A percentile compares a stretch with the other conserved stretches of the same genome.
Evolutionary conservation across 2,113 vertebrate species (phyloP).

Genomic region (Corythaixoides concolor): DNA sequence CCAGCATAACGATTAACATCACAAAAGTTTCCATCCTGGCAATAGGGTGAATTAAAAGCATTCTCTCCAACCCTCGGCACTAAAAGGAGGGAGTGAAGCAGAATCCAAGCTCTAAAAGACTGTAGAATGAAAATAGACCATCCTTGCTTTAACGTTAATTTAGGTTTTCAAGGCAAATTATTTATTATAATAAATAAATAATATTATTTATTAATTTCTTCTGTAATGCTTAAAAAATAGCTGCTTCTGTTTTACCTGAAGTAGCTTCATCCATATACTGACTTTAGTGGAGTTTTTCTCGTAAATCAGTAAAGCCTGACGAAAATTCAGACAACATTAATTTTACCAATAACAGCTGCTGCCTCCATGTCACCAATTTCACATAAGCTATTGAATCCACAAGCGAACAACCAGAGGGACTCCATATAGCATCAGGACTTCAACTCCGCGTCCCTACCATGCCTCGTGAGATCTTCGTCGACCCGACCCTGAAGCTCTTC

Average conservation of each 20-base stretch:
- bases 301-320: neutral
- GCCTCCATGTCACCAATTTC: neutral
- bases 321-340: neutral
- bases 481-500: accelerated
- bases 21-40: neutral
- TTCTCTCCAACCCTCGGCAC: neutral
- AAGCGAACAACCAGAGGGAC: neutral
- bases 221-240: neutral
- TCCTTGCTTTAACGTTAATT: neutral
- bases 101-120: neutral
- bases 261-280: neutral
- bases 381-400: neutral
- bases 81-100: neutral
- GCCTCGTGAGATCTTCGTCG: accelerated
- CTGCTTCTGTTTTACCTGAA: neutral
- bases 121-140: neutral
- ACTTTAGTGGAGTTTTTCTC: neutral
- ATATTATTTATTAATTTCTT: neutral
- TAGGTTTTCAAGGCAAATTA: neutral
- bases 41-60: neutral
- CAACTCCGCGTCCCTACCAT: neutral
- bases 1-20: neutral
- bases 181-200: neutral
- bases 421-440: neutral
- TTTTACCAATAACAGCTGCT: neutral